phyloP scores from a whole-genome alignment of 1,140 invertebrate genomes.

The Brachionus manjavacas region DNA sequence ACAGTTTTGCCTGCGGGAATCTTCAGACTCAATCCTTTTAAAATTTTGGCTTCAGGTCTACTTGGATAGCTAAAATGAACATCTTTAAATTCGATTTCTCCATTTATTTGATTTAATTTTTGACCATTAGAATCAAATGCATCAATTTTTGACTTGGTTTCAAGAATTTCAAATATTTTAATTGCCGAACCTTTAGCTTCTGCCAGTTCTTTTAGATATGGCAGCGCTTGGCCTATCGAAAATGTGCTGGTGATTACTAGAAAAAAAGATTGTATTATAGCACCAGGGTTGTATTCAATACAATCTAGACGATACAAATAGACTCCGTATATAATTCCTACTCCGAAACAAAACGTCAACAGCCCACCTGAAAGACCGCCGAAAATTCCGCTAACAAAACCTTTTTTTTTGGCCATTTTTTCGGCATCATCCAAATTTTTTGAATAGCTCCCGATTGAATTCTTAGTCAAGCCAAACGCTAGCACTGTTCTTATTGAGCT shows the following conservation, averaged over 20 bases:
- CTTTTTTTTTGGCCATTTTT: slow-evolving; percentile 30
- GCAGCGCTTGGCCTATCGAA: slow-evolving; percentile 75
- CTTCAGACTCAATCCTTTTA: slow-evolving; percentile 68
- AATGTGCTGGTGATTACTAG: slow-evolving; percentile 75
- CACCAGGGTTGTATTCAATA: slow-evolving; percentile 44
- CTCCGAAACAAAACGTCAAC: slow-evolving; percentile 10
- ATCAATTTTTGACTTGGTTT: slow-evolving; percentile 51
- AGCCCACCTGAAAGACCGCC: neutral
- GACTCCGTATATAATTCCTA: neutral
- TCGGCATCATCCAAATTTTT: neutral
- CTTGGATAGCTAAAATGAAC: slow-evolving; percentile 83
- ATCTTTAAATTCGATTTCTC: slow-evolving; percentile 76
- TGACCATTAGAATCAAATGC: neutral
- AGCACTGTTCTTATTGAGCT: slow-evolving; percentile 37
- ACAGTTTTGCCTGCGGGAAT: slow-evolving; percentile 80
- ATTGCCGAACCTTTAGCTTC: slow-evolving; percentile 71
- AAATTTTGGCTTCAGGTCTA: slow-evolving; percentile 63
- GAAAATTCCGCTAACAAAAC: slow-evolving; percentile 15
- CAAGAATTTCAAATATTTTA: slow-evolving; percentile 71
- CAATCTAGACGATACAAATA: slow-evolving; percentile 44
- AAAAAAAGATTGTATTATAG: slow-evolving; percentile 47
- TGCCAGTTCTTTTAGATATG: slow-evolving; percentile 71
- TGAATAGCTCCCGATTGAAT: slow-evolving; percentile 51
- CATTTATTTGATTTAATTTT: slow-evolving; percentile 63
- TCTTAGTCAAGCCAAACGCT: slow-evolving; percentile 45